These are phyloP conservation scores for Eugnorisma glareosa DNA, from an alignment of 2,888 invertebrate species.

Conservation along the genomic window DNA sequence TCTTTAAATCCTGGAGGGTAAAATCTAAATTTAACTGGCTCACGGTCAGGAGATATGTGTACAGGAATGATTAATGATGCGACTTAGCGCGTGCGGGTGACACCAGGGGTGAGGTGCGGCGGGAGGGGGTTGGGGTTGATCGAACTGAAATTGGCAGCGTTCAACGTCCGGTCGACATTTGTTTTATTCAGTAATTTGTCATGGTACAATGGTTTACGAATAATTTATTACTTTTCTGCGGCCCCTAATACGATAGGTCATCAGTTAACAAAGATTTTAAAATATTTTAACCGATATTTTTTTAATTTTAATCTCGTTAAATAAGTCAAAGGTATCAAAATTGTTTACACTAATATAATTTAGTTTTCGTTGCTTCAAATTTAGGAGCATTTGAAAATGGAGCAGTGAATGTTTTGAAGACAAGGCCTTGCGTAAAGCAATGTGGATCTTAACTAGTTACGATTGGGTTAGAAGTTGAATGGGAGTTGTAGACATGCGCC, in stretches of 20 bases:
- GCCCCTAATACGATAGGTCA: slow-evolving; percentile 25
- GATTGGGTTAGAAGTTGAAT: slow-evolving; percentile 71
- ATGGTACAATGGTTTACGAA: slow-evolving; percentile 69
- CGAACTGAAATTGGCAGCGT: slow-evolving; percentile 88
- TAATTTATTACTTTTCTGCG: slow-evolving; percentile 64
- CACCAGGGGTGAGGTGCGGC: slow-evolving; percentile 69
- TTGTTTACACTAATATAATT: slow-evolving; percentile 60
- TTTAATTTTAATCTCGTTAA: slow-evolving; percentile 24
- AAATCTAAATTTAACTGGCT: slow-evolving; percentile 75
- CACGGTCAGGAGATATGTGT: slow-evolving; percentile 75
- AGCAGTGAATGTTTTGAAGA: slow-evolving; percentile 70
- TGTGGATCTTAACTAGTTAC: slow-evolving; percentile 65
- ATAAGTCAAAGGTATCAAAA: slow-evolving; percentile 65
- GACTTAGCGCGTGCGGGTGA: slow-evolving; percentile 81
- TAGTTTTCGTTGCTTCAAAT: slow-evolving; percentile 66
- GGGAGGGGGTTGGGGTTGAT: slow-evolving; percentile 80
- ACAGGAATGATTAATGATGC: slow-evolving; percentile 85
- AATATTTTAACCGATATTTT: slow-evolving; percentile 4
- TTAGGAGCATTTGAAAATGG: slow-evolving; percentile 76
- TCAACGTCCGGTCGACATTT: slow-evolving; percentile 82
- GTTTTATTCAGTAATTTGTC: slow-evolving; percentile 80
- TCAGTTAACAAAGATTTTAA: slow-evolving; percentile 26
- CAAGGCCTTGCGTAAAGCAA: slow-evolving; percentile 59
- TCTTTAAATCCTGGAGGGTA: slow-evolving; percentile 76
- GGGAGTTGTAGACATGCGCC: slow-evolving; percentile 53